Conservation (phyloP, 2,888 invertebrate genomes). For the Opisthograptis luteolata region DNA sequence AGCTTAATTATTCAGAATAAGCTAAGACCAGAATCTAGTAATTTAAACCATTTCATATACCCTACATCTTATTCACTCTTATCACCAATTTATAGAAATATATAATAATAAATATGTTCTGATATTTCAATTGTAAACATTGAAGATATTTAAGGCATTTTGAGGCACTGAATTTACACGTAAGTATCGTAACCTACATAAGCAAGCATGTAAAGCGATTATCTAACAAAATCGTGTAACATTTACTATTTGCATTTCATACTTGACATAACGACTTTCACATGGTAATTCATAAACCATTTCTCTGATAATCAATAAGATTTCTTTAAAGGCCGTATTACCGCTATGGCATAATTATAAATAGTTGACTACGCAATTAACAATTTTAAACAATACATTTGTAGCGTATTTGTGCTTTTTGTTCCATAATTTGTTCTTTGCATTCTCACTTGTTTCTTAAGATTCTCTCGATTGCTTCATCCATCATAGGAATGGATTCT, state of each 20-base stretch:
- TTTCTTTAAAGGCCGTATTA: conserved; percentile 40
- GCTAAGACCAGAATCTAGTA: conserved; percentile 66
- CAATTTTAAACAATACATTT: conserved; percentile 58
- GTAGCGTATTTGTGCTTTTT: conserved; percentile 78
- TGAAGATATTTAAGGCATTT: conserved; percentile 31
- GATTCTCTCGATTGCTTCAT: conserved; percentile 34
- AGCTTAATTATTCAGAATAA: conserved; percentile 66
- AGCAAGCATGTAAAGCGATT: conserved; percentile 8
- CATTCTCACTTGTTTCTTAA: conserved; percentile 55
- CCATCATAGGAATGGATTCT: conserved; percentile 79
- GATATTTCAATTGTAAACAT: conserved; percentile 39
- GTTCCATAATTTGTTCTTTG: conserved; percentile 68
- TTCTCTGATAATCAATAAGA: conserved; percentile 8
- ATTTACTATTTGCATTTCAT: not conserved
- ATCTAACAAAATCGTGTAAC: conserved; percentile 13
- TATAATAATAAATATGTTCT: no score
- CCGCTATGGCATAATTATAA: conserved; percentile 63
- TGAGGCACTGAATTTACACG: conserved; percentile 38
- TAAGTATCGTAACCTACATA: conserved; percentile 10
- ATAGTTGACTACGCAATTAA: conserved; percentile 55
- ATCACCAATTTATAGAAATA: conserved; percentile 37
- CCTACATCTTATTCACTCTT: conserved; percentile 39
- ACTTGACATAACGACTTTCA: conserved; percentile 6
- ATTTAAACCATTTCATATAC: conserved; percentile 27
- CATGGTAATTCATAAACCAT: conserved; percentile 6